Evolutionary conservation across 2,888 invertebrate genomes (phyloP).

Genomic region (Tachina fera): DNA sequence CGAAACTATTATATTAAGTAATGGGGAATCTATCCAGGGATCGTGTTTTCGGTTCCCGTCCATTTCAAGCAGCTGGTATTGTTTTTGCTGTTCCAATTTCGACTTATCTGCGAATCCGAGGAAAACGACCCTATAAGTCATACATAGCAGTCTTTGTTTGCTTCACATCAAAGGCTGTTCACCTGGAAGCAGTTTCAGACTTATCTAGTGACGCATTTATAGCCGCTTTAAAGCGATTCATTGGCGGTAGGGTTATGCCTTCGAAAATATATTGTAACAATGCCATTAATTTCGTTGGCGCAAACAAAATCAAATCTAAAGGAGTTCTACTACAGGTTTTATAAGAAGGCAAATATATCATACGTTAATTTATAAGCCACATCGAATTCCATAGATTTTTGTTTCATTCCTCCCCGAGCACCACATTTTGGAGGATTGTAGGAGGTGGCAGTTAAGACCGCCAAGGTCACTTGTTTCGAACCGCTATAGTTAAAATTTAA

Average conservation of each 20-base stretch:
- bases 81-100: slow-evolving; percentile 42
- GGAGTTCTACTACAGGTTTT: slow-evolving; percentile 33
- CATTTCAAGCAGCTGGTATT: slow-evolving; percentile 34
- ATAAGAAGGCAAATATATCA: background rate
- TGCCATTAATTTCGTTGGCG: slow-evolving; percentile 22
- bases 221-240: slow-evolving; percentile 54
- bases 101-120: slow-evolving; percentile 49
- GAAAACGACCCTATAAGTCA: slow-evolving; percentile 47
- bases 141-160: slow-evolving; percentile 45
- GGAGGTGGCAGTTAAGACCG: slow-evolving; percentile 58
- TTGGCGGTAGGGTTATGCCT: slow-evolving; percentile 47
- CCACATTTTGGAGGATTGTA: slow-evolving; percentile 68
- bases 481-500: slow-evolving; percentile 65
- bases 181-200: slow-evolving; percentile 68
- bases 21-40: slow-evolving; percentile 55
- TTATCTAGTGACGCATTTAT: slow-evolving; percentile 63
- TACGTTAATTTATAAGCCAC: background rate
- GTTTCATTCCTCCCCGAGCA: slow-evolving; percentile 59
- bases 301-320: slow-evolving; percentile 28
- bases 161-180: slow-evolving; percentile 56
- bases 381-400: slow-evolving; percentile 14
- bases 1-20: slow-evolving; percentile 42
- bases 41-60: slow-evolving; percentile 25
- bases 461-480: slow-evolving; percentile 57
- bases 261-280: slow-evolving; percentile 54